These are phyloP conservation scores for Neostethus bicornis DNA, from an alignment of 2,797 vertebrate genomes.

Conservation along the genomic window DNA sequence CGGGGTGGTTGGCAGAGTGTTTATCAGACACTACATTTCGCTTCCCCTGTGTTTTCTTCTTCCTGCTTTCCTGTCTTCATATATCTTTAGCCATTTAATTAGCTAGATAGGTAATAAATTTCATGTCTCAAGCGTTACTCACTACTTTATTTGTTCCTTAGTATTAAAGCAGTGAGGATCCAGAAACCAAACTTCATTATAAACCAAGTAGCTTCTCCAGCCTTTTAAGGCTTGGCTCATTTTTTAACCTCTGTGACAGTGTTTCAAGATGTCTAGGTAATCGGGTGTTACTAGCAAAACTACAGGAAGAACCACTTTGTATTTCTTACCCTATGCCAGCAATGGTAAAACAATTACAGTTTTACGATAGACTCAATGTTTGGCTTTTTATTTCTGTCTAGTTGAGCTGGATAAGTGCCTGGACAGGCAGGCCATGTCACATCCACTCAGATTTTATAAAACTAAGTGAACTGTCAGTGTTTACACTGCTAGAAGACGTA, in stretches of 20 bases:
- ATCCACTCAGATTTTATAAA: constrained; percentile 65
- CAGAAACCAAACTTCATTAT: constrained; percentile 58
- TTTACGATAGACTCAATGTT: constrained; percentile 15
- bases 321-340: neutral
- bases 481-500: constrained; percentile 58
- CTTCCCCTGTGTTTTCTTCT: constrained; percentile 48
- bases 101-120: constrained; percentile 79
- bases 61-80: constrained; percentile 50
- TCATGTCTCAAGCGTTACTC: constrained; percentile 45
- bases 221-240: constrained; percentile 59
- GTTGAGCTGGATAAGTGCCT: constrained; percentile 45
- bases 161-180: constrained; percentile 48
- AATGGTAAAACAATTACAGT: constrained; percentile 13
- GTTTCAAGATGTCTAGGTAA: constrained; percentile 17
- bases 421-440: constrained; percentile 44
- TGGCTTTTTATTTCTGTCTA: neutral
- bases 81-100: constrained; percentile 81
- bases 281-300: constrained; percentile 21
- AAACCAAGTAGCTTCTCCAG: constrained; percentile 51
- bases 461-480: constrained; percentile 64
- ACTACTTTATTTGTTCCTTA: constrained; percentile 61
- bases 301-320: neutral
- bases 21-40: constrained; percentile 53
- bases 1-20: constrained; percentile 31
- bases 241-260: constrained; percentile 55